Evolutionary conservation across 2,888 invertebrate genomes (phyloP), one percentile per base, ranked within the genome.

Genomic region (Conomelus anceps): DNA sequence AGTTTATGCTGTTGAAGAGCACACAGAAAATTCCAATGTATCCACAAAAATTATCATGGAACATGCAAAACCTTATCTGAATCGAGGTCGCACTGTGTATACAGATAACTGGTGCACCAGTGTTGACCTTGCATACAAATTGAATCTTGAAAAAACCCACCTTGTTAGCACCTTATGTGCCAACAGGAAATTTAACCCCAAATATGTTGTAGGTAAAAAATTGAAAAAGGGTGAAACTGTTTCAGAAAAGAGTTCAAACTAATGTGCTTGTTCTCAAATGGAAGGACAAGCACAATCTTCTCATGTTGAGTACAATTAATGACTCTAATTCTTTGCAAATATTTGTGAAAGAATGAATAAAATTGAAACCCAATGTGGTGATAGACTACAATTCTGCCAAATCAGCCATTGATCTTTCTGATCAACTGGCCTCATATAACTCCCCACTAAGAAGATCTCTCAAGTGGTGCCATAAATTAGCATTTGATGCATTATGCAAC

Each of bases 41-140:
- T 29, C 88, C 17, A 41, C 34, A n/a, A 85, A 41, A 26, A 63
- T 85, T 84, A 23, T 88, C 0, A 88, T 89, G 89, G 88, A 88
- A 22, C 84, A 88, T 22, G 34, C 86, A 23, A 63, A 41, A 24
- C 86, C 89, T 29, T n/a, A 86, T 13, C 34, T 89, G 0, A 86
- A 88, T 4, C 4, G 84, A 22, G 88, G 88, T 3, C 88, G 41
- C 1, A 22, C 84, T 6, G 22, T 88, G 6, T 23, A 22, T 22
- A 84, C 89, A 0, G 89, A 89, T 24, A 89, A 89, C 23, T 89
- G 22, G 17, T 88, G 88, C 86, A 89, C 88, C n/a, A 89, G 89
- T 24, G 63, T 89, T 22, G 88, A 89, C n/a, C 84, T 89, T 6
- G 88, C 88, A 20, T 41, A 89, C 9, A 13, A 22, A 24, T 63